Conservation (phyloP, 2,113 vertebrate genomes). For the Gallinago paraguaiae region DNA sequence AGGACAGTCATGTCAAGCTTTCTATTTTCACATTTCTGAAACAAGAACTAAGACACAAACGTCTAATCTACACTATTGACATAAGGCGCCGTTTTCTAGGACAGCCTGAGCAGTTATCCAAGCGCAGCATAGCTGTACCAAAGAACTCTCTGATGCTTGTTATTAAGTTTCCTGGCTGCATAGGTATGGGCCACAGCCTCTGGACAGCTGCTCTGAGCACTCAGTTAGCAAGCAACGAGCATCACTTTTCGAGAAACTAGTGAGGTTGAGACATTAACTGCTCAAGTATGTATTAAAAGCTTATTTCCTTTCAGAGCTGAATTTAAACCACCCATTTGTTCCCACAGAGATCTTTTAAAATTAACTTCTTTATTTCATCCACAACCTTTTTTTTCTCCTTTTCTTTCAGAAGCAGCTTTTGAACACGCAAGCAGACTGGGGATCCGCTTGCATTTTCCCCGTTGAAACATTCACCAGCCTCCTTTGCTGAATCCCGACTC, state of each 20-base stretch:
- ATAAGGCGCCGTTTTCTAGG: not conserved
- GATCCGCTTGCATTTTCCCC: not conserved
- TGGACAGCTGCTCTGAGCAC: not conserved
- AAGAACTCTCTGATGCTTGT: not conserved
- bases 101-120: not conserved
- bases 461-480: not conserved
- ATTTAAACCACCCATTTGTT: not conserved
- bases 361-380: not conserved
- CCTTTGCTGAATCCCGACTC: not conserved
- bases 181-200: not conserved
- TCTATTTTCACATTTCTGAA: not conserved
- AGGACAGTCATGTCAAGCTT: not conserved
- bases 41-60: not conserved
- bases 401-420: not conserved
- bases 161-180: not conserved
- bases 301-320: not conserved
- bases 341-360: not conserved
- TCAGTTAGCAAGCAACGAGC: not conserved
- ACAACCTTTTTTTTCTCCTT: not conserved
- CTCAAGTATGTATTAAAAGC: not conserved
- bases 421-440: not conserved
- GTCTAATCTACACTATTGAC: not conserved
- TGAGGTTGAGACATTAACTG: not conserved
- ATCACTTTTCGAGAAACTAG: not conserved
- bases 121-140: not conserved